Conservation (phyloP, 2,888 invertebrate genomes). For the Euphydryas editha region DNA sequence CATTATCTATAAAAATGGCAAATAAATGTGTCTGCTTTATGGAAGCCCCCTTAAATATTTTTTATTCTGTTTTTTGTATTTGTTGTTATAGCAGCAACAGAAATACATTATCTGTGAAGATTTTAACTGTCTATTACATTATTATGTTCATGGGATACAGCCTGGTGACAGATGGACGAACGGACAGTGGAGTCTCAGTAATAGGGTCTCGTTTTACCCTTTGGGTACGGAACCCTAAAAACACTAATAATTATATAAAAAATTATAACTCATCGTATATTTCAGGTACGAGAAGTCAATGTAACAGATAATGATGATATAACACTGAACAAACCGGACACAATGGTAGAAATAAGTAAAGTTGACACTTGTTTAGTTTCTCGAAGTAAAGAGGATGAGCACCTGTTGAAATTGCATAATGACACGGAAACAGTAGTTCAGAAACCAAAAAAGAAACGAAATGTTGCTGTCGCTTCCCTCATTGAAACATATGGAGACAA, state of each 20-base stretch:
- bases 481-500: conserved; percentile 42
- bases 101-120: too few relatives aligned
- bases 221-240: too few relatives aligned
- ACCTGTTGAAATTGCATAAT: background rate
- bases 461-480: conserved; percentile 59
- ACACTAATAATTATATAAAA: too few relatives aligned
- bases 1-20: too few relatives aligned
- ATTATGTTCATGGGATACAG: too few relatives aligned
- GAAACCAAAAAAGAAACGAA: conserved; percentile 47
- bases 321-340: conserved; percentile 30
- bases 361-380: background rate
- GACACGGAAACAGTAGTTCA: conserved; percentile 11
- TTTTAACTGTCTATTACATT: too few relatives aligned
- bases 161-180: too few relatives aligned
- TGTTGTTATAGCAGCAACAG: too few relatives aligned
- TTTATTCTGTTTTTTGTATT: background rate
- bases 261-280: conserved; percentile 24
- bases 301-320: conserved; percentile 30
- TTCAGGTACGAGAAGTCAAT: conserved; percentile 52
- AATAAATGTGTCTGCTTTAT: too few relatives aligned
- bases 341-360: conserved; percentile 27
- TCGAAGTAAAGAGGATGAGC: background rate
- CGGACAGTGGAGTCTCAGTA: too few relatives aligned
- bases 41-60: too few relatives aligned
- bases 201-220: too few relatives aligned